Conservation (phyloP, 2,888 invertebrate genomes). For the Oligia latruncula region DNA sequence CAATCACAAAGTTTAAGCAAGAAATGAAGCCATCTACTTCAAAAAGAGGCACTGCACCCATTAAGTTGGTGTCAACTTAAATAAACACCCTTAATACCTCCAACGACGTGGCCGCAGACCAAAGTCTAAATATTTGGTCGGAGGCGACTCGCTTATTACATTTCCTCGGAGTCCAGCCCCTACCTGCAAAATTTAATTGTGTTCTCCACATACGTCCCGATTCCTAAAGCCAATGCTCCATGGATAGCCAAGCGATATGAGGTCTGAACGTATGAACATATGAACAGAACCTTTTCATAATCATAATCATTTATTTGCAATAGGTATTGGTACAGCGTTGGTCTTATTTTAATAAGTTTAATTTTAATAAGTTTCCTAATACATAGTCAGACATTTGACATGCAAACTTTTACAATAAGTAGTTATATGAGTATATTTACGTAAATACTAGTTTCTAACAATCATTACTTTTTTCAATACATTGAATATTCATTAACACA, state of each 20-base stretch:
- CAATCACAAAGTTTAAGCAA: not conserved
- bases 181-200: conserved; percentile 87
- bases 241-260: conserved; percentile 29
- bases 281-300: conserved; percentile 2
- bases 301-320: no score
- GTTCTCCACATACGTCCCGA: conserved; percentile 79
- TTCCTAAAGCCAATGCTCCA: conserved; percentile 68
- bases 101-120: conserved; percentile 68
- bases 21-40: conserved; percentile 5
- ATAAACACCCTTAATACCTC: conserved; percentile 65
- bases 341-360: no score
- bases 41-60: conserved; percentile 31
- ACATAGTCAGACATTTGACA: no score
- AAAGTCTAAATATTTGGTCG: conserved; percentile 84
- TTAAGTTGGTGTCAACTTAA: conserved; percentile 55
- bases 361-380: no score
- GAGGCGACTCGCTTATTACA: conserved; percentile 85
- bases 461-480: no score
- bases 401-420: no score
- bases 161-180: conserved; percentile 79
- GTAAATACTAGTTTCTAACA: no score
- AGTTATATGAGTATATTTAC: no score
- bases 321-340: no score
- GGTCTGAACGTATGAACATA: not conserved
- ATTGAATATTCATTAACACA: no score